Base-by-base conservation (phyloP, 2,888 invertebrate species). In the Heteropelma amictum region DNA sequence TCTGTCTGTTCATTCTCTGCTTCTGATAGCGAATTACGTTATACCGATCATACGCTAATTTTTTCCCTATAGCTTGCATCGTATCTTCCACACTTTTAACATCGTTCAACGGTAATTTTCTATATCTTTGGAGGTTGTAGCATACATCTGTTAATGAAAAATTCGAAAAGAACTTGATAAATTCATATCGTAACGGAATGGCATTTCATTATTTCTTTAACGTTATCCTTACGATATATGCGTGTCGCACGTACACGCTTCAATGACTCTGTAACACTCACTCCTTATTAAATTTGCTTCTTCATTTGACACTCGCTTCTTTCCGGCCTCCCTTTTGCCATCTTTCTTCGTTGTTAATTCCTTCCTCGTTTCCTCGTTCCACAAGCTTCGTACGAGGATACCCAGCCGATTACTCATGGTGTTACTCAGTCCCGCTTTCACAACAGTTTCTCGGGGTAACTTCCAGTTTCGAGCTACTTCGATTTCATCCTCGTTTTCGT, bases 271-370 rank as follows among this genome's bases (percentile, higher is more conserved):
- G 53, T 30, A 53, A 54, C 42, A 60, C 58, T 45, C 17, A 60
- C 58, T 17, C 45, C 58, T 42, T 45, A 60, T 28, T 60, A 42
- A 60, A 30, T 10, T 17, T 28, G 58, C 58, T 17, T 45, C 26
- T 4, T 42, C 28, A 2, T 10, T 17, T 14, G 58, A 42, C 14
- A 60, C 58, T 42, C 58, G 58, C 42, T 17, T 60, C 10, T 26
- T 14, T 60, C 58, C 58, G 14, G 58, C 58, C 17, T 42, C 42
- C 42, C 58, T 28, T 60, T 60, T 60, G 58, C 58, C 58, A 42
- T 28, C 42, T 60, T 60, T 60, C 42, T 42, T 45, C 42, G 58
- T 60, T 42, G 58, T 60, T 14, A 60, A 30, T 60, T 17, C 28
- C 17, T 60, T 42, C 42, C 58, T 60, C 17, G 58, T 45, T 17